Evolutionary conservation across 1,140 invertebrate species (phyloP), one percentile per base, ranked within the genome.

Genomic region (Drosophila insularis): DNA sequence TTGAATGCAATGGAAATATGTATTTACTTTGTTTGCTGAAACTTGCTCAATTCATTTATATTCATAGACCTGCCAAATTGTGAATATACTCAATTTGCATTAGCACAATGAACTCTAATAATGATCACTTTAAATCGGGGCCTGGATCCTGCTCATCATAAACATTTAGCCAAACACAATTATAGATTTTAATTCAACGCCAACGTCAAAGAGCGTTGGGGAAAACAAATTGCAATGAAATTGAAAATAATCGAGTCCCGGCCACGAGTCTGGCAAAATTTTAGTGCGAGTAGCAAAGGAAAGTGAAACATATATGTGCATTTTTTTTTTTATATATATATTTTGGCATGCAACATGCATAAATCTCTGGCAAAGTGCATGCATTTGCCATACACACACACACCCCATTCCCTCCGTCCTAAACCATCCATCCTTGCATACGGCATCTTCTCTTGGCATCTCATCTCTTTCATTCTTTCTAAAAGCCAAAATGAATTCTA

Each of bases 401-500:
- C 32, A 13, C 11, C 11, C 4, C 11, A 37, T 35, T 5, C 21
- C 2, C 32, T 37, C 39, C 19, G 0, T 3, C 13, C 11, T 17
- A 23, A 31, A 5, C 14, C 40, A 17, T n/a, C n/a, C 4, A 37
- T 27, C 37, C 53, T 37, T 31, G 63, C 43, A 60, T 71, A 68
- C 68, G 74, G 71, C 74, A 70, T 67, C 66, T 63, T 74, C 46
- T 63, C 46, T 71, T 19, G 58, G 54, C 55, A 31, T 43, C 35
- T 64, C 56, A 62, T 72, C 68, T 67, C 81, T 71, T 65, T 76
- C 81, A 69, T 65, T 76, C 68, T 58, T 72, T 37, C 10, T 79
- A 89, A 89, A 82, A 89, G 80, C 84, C 70, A 63, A 74, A 89
- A 90, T 90, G 86, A 71, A 80, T 90, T 90, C 80, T 90, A 90